Percentiles rank a stretch among this genome's conserved stretches.
Evolutionary conservation across 1,140 invertebrate species (phyloP).

Genomic region (Dendroctonus valens): DNA sequence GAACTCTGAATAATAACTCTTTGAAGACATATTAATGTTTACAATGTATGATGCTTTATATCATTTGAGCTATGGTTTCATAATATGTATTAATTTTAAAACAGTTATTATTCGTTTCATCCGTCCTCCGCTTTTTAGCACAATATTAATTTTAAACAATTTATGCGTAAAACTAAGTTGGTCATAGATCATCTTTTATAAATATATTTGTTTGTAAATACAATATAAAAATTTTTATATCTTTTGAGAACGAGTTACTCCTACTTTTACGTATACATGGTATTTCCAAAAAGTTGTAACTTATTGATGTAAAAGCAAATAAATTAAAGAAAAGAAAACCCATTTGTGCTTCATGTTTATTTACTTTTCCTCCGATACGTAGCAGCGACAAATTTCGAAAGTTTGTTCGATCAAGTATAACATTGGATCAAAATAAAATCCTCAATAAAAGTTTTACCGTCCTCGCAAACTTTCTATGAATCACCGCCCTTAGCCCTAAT

Average conservation of each 20-base stretch:
- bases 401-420: slow-evolving; percentile 19
- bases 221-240: slow-evolving; percentile 35
- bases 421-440: slow-evolving; percentile 31
- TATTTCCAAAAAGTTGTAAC: slow-evolving; percentile 37
- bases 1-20: slow-evolving; percentile 11
- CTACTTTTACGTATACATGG: slow-evolving; percentile 35
- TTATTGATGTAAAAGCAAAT: slow-evolving; percentile 36
- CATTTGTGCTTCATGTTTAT: slow-evolving; percentile 25
- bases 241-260: slow-evolving; percentile 33
- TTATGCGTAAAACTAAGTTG: slow-evolving; percentile 16
- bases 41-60: too few relatives aligned
- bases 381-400: slow-evolving; percentile 10
- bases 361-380: slow-evolving; percentile 17
- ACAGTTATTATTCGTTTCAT: slow-evolving; percentile 33
- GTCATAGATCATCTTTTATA: slow-evolving; percentile 26
- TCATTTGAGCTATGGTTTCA: neutral
- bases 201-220: slow-evolving; percentile 36
- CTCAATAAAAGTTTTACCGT: slow-evolving; percentile 22
- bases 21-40: slow-evolving; percentile 6
- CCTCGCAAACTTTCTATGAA: slow-evolving; percentile 27
- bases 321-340: slow-evolving; percentile 32
- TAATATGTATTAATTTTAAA: slow-evolving; percentile 12
- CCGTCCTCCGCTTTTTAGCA: slow-evolving; percentile 31
- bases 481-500: slow-evolving; percentile 29
- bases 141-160: slow-evolving; percentile 26